These are phyloP conservation scores for Aix galericulata DNA, from an alignment of 2,113 vertebrate species.

Conservation along the genomic window DNA sequence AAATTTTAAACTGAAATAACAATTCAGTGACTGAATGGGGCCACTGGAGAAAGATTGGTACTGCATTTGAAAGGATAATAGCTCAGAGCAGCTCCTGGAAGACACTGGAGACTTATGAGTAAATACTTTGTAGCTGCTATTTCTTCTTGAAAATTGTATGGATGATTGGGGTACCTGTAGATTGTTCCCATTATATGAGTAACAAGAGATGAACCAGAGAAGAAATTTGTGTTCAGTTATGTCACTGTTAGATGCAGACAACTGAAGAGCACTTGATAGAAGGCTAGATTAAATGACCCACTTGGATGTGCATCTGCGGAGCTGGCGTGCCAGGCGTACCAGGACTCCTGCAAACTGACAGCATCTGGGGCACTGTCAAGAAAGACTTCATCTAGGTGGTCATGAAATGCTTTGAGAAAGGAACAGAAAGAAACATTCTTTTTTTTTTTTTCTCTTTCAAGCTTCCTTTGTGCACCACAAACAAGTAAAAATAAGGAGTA, in stretches of 20 bases:
- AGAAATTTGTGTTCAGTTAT: neutral
- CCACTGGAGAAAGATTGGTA: neutral
- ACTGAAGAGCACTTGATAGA: neutral
- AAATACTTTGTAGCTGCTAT: neutral
- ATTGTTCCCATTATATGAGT: neutral
- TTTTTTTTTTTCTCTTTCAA: neutral
- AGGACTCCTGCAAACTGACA: too few species aligned
- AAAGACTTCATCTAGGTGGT: neutral
- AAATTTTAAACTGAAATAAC: neutral
- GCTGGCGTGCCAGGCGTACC: fast-evolving
- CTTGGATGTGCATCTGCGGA: neutral
- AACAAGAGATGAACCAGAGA: neutral
- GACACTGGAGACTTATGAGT: neutral
- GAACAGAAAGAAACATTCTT: too few species aligned
- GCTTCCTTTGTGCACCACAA: neutral
- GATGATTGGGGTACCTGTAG: neutral
- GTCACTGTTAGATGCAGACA: neutral
- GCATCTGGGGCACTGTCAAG: neutral
- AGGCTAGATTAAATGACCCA: too few species aligned
- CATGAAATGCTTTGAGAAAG: neutral
- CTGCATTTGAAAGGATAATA: neutral
- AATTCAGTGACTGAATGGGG: neutral
- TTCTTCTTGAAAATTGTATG: neutral
- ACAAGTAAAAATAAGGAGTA: neutral
- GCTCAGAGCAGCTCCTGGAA: neutral